These are phyloP conservation scores for Eptatretus atami DNA, from an alignment of 2,797 vertebrate species.

Conservation along the genomic window DNA sequence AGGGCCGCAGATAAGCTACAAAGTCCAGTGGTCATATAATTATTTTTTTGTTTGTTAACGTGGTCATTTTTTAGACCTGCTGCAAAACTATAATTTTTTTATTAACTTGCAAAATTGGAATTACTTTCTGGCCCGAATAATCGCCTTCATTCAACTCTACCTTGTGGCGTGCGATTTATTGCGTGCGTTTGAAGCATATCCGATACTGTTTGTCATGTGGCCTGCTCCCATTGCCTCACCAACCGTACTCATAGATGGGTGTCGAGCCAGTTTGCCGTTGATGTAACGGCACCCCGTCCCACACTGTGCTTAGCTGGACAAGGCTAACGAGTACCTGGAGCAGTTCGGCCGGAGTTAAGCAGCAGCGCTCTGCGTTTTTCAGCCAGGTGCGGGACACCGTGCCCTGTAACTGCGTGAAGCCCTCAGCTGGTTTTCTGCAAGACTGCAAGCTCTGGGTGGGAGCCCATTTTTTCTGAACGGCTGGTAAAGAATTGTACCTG, in stretches of 20 bases:
- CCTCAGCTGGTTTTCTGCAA: slow-evolving; percentile 32
- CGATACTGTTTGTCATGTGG: too few relatives aligned
- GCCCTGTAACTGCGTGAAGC: slow-evolving; percentile 98
- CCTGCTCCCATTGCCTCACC: too few relatives aligned
- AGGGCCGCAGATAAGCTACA: too few relatives aligned
- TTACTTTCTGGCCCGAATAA: too few relatives aligned
- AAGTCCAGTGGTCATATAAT: too few relatives aligned
- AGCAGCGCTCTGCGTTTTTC: slow-evolving; percentile 47
- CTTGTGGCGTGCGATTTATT: too few relatives aligned
- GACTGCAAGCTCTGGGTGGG: slow-evolving; percentile 87
- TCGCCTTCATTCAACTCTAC: too few relatives aligned
- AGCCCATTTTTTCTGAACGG: slow-evolving; percentile 70
- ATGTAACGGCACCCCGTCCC: neutral
- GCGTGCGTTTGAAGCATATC: too few relatives aligned
- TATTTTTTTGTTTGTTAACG: too few relatives aligned
- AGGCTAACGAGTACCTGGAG: slow-evolving; percentile 91
- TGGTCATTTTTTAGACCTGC: too few relatives aligned
- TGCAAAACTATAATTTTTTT: too few relatives aligned
- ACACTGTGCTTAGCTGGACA: slow-evolving; percentile 37
- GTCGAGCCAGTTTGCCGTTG: neutral
- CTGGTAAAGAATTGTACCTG: slow-evolving; percentile 21
- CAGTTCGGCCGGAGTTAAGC: slow-evolving; percentile 41
- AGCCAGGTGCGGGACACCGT: slow-evolving; percentile 44
- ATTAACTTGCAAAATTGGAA: too few relatives aligned
- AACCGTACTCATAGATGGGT: neutral